Conservation (phyloP, 2,797 vertebrate species). For the Lepus oiostolus region DNA sequence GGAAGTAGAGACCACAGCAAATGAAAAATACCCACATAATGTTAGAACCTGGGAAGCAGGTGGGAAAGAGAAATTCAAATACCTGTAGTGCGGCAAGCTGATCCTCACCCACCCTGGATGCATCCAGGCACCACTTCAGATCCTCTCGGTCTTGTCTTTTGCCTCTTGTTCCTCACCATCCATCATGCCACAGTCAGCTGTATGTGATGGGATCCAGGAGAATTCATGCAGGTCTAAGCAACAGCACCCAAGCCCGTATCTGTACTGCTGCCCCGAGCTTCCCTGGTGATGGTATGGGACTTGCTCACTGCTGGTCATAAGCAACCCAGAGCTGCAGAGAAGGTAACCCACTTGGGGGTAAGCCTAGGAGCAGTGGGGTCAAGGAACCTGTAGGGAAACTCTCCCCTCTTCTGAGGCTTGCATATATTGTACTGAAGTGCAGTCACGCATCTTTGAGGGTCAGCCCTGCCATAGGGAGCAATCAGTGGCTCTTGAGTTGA, state of each 20-base stretch:
- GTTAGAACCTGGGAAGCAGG: conserved; percentile 15
- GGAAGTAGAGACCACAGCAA: background rate
- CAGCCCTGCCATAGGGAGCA: background rate
- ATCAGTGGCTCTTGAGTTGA: background rate
- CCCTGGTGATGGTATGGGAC: rapidly evolving
- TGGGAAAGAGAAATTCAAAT: background rate
- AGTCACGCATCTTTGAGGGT: background rate
- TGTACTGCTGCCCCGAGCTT: background rate
- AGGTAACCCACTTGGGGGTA: background rate
- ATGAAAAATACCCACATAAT: conserved; percentile 29
- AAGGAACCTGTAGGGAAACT: background rate
- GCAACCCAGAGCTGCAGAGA: background rate
- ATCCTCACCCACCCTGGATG: background rate
- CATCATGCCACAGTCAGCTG: background rate
- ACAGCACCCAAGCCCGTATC: background rate
- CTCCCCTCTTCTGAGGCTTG: background rate
- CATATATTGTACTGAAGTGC: background rate
- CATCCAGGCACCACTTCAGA: background rate
- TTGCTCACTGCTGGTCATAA: background rate
- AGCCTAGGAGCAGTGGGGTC: background rate
- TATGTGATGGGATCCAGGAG: background rate
- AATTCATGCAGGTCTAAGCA: background rate
- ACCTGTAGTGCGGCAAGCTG: background rate
- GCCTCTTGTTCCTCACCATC: background rate
- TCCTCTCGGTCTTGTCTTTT: background rate